Conservation (phyloP, 2,797 vertebrate species). For the Melanogrammus aeglefinus region DNA sequence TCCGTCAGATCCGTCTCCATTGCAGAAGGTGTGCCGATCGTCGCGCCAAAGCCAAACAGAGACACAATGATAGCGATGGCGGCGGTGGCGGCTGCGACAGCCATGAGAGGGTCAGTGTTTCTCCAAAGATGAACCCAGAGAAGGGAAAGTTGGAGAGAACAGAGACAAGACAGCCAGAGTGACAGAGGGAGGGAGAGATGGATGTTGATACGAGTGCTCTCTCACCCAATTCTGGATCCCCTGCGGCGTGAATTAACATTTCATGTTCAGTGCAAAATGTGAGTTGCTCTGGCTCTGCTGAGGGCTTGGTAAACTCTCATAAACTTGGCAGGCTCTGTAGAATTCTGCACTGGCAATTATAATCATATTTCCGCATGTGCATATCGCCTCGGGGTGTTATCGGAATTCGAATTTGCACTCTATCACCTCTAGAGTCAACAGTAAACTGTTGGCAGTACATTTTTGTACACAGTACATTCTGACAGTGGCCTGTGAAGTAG, state of each 20-base stretch:
- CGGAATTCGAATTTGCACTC: neutral
- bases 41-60: neutral
- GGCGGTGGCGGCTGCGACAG: neutral
- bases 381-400: slow-evolving; percentile 8
- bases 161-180: slow-evolving; percentile 25
- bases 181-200: slow-evolving; percentile 32
- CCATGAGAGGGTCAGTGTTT: slow-evolving; percentile 22
- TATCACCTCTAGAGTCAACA: slow-evolving; percentile 2
- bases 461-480: neutral
- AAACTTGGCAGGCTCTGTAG: slow-evolving; percentile 66
- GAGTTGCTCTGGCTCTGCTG: slow-evolving; percentile 62
- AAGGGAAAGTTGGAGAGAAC: slow-evolving; percentile 27
- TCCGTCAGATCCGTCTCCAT: neutral
- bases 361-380: slow-evolving; percentile 52
- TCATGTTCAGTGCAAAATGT: slow-evolving; percentile 69
- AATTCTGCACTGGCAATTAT: slow-evolving; percentile 59
- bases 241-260: slow-evolving; percentile 77
- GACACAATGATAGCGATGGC: neutral
- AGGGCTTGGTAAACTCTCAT: slow-evolving; percentile 65
- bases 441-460: slow-evolving; percentile 1
- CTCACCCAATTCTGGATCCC: slow-evolving; percentile 63
- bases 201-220: slow-evolving; percentile 52
- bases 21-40: neutral
- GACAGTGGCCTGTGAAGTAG: neutral
- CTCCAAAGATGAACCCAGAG: slow-evolving; percentile 34